phyloP scores from a whole-genome alignment of 2,113 vertebrate genomes.

The Crotalus helleri region DNA sequence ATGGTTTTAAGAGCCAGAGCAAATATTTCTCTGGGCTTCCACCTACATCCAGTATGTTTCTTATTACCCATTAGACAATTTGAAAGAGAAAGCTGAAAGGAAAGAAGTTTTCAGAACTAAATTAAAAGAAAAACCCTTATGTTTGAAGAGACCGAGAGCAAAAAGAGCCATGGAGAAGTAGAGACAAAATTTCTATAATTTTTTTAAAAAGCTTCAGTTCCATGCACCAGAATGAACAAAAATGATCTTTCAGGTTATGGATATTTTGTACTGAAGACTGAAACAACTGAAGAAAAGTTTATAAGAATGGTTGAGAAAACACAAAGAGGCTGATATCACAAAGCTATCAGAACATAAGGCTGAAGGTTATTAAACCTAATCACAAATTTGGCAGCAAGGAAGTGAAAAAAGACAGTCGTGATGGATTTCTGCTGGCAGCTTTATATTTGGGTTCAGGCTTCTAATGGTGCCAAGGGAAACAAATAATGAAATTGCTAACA shows the following conservation, averaged over 20 bases:
- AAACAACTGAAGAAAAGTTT: background rate
- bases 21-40: slow-evolving; percentile 55
- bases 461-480: background rate
- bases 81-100: slow-evolving; percentile 52
- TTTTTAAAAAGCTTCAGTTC: background rate
- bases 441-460: background rate
- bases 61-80: slow-evolving; percentile 53
- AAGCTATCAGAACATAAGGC: background rate
- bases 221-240: background rate
- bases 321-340: background rate
- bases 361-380: background rate
- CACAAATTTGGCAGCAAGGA: background rate
- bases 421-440: background rate
- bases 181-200: background rate
- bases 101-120: slow-evolving; percentile 26
- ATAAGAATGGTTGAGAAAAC: background rate
- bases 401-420: background rate
- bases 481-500: background rate
- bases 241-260: background rate
- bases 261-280: background rate
- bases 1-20: slow-evolving; percentile 33
- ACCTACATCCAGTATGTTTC: slow-evolving; percentile 49
- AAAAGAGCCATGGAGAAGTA: background rate
- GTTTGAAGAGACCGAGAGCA: background rate
- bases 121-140: slow-evolving; percentile 21